Conservation (phyloP, 2,888 invertebrate species). For the Tinea trinotella region DNA sequence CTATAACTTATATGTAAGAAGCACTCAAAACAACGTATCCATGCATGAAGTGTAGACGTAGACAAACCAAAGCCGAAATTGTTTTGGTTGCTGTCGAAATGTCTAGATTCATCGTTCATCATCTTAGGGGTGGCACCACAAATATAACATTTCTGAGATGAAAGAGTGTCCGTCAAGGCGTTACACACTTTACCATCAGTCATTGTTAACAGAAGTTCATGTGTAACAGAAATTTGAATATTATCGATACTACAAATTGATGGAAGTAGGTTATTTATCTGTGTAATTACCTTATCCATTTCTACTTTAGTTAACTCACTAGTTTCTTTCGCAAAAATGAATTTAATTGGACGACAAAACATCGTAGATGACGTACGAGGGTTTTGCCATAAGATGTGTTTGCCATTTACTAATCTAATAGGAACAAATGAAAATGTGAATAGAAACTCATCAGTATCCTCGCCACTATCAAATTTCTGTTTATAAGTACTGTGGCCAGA, state of each 20-base stretch:
- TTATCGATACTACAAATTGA: not conserved
- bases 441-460: slow-evolving; percentile 19
- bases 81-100: not conserved
- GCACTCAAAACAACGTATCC: not conserved
- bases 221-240: not conserved
- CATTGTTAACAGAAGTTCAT: not conserved
- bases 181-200: not conserved
- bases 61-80: slow-evolving; percentile 12
- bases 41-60: slow-evolving; percentile 1
- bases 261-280: not conserved
- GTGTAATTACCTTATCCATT: not conserved
- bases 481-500: slow-evolving; percentile 19
- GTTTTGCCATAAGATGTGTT: not conserved
- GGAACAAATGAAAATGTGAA: slow-evolving; percentile 21
- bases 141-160: not conserved
- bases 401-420: not conserved
- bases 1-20: slow-evolving; percentile 11
- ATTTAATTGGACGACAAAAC: not conserved
- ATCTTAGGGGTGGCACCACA: not conserved
- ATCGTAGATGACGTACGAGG: not conserved
- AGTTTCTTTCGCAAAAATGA: not conserved
- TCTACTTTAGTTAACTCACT: not conserved
- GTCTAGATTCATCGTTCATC: not conserved
- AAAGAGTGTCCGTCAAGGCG: not conserved
- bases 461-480: slow-evolving; percentile 15